Percentiles rank a stretch among this genome's conserved stretches.
Evolutionary conservation across 2,888 invertebrate genomes (phyloP).

Genomic region (Melanostoma mellinum): DNA sequence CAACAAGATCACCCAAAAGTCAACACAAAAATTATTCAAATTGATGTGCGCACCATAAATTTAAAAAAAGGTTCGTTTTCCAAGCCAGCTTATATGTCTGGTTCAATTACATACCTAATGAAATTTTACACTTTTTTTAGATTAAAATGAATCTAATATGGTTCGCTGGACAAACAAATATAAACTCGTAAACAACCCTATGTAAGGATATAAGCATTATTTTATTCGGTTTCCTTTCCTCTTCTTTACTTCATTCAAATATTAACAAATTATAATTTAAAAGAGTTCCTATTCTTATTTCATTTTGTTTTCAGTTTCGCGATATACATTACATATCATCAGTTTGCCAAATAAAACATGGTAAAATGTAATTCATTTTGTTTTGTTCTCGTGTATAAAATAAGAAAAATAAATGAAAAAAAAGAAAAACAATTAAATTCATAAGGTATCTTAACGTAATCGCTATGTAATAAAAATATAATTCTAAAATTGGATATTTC

Average conservation of each 20-base stretch:
- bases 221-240: constrained; percentile 71
- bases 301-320: constrained; percentile 15
- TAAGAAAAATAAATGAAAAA: constrained; percentile 18
- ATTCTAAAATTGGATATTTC: constrained; percentile 61
- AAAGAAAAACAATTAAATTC: constrained; percentile 65
- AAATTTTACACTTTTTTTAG: neutral
- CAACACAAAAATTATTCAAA: no score
- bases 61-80: no score
- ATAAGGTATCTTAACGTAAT: constrained; percentile 64
- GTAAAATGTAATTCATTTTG: constrained; percentile 46
- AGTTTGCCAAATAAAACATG: constrained; percentile 63
- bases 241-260: constrained; percentile 65
- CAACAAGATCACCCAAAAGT: no score
- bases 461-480: constrained; percentile 63
- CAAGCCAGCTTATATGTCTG: no score
- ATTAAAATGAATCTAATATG: neutral
- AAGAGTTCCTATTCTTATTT: constrained; percentile 43
- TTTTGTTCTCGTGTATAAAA: constrained; percentile 32
- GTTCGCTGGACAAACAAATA: constrained; percentile 1
- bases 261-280: constrained; percentile 63
- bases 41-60: no score
- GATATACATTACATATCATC: constrained; percentile 3
- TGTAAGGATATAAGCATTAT: constrained; percentile 72
- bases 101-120: neutral
- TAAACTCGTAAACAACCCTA: constrained; percentile 46